phyloP scores from a whole-genome alignment of 53 echinoderm and acorn worm genomes.

The Stichopus horrens region DNA sequence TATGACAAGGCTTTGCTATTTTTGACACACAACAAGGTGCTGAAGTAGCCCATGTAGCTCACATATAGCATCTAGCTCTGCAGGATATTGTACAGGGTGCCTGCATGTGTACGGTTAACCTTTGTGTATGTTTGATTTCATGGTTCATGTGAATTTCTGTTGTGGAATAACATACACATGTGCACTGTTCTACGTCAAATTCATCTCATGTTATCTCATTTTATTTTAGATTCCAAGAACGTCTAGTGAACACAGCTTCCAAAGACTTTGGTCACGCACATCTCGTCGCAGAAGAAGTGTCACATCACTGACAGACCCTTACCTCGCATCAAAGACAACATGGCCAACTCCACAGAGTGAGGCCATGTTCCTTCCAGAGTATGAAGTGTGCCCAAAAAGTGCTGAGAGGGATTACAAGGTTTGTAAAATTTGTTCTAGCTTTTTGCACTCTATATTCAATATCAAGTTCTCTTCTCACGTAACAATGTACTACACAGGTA shows the following conservation, averaged over 20 bases:
- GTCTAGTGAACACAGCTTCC: constrained; percentile 94
- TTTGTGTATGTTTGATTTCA: background rate
- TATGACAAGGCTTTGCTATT: too few species aligned
- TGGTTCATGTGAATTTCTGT: background rate
- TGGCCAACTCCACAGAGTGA: constrained; percentile 98
- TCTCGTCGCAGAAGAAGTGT: constrained; percentile 83
- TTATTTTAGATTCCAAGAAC: constrained; percentile 75
- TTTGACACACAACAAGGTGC: too few species aligned
- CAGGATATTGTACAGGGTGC: too few species aligned
- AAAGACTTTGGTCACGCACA: constrained; percentile 89
- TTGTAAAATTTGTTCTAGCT: background rate
- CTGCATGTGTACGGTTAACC: too few species aligned
- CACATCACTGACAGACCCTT: constrained; percentile 87
- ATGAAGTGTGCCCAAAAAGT: constrained; percentile 88
- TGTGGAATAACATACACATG: too few species aligned
- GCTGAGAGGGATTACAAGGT: constrained; percentile 92
- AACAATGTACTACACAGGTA: too few species aligned
- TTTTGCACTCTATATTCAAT: too few species aligned
- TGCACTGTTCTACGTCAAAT: background rate
- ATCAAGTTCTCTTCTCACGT: too few species aligned
- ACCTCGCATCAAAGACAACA: constrained; percentile 89
- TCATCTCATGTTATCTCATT: background rate
- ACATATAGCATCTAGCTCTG: too few species aligned
- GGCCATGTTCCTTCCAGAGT: constrained; percentile 95
- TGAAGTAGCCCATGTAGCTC: too few species aligned